phyloP scores from a whole-genome alignment of 2,797 vertebrate genomes.

The Leptoclinus maculatus region DNA sequence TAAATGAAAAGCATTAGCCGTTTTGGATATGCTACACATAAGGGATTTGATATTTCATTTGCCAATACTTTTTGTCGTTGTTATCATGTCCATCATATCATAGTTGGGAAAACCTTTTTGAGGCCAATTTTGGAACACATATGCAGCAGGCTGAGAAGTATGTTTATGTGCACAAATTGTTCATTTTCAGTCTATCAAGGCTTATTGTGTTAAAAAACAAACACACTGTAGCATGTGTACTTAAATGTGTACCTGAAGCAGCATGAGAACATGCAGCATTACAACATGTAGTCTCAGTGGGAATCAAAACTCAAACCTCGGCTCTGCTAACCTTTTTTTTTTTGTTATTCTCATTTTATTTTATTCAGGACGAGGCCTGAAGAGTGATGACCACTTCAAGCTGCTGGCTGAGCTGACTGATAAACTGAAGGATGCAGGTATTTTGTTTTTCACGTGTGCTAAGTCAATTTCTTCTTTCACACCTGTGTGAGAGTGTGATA shows the following conservation, averaged over 20 bases:
- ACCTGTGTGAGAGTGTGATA: neutral
- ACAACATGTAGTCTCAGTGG: neutral
- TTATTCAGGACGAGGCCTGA: conserved; percentile 77
- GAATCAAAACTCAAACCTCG: neutral
- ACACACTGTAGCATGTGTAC: neutral
- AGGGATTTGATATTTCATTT: neutral
- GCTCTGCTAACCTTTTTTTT: neutral
- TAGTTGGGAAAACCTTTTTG: neutral
- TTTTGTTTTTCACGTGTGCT: conserved; percentile 60
- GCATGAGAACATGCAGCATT: neutral
- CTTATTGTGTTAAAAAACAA: neutral
- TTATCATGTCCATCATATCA: neutral
- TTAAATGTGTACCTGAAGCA: neutral
- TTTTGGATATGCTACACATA: neutral
- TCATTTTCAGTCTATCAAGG: neutral
- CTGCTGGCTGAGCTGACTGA: conserved; percentile 87
- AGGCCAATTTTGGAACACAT: neutral
- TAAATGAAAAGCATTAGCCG: neutral
- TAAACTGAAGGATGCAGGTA: conserved; percentile 85
- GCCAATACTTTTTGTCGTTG: neutral
- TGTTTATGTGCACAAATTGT: neutral
- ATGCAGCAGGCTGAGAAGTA: neutral
- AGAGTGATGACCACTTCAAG: conserved; percentile 87
- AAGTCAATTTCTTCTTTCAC: neutral
- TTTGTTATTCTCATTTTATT: neutral